phyloP scores from a whole-genome alignment of 2,888 invertebrate genomes.

The Drosophila phalerata region DNA sequence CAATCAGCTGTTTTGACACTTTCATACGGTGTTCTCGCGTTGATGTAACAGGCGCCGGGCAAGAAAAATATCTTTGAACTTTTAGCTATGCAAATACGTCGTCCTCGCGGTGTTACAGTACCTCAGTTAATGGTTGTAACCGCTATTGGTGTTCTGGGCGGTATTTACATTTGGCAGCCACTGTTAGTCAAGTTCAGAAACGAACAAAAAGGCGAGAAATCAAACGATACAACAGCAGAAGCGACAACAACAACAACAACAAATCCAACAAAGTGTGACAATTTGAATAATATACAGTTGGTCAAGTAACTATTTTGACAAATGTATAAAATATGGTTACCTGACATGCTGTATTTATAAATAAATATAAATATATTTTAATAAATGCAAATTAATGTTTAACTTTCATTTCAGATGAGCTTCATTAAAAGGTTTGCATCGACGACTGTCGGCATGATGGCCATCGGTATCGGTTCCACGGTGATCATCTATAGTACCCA shows the following conservation, averaged over 20 bases:
- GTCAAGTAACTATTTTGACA: too few relatives aligned
- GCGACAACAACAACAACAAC: conserved; percentile 16
- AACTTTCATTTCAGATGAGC: conserved; percentile 81
- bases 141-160: conserved; percentile 83
- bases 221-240: conserved; percentile 18
- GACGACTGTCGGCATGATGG: conserved; percentile 79
- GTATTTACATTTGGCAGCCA: conserved; percentile 86
- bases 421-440: conserved; percentile 73
- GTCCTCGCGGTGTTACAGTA: conserved; percentile 83
- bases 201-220: conserved; percentile 49
- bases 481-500: conserved; percentile 64
- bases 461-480: conserved; percentile 78
- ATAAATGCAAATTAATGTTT: background rate
- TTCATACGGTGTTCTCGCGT: conserved; percentile 19
- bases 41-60: conserved; percentile 56
- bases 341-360: too few relatives aligned
- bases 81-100: conserved; percentile 84
- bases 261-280: conserved; percentile 58
- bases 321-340: too few relatives aligned
- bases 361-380: background rate
- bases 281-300: background rate
- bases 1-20: conserved; percentile 37
- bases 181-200: conserved; percentile 78
- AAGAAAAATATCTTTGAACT: background rate
- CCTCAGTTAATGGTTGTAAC: conserved; percentile 84